Percentiles rank a stretch among this genome's conserved stretches.
Conservation (phyloP, 2,113 vertebrate genomes). For the Embiotoca jacksoni region DNA sequence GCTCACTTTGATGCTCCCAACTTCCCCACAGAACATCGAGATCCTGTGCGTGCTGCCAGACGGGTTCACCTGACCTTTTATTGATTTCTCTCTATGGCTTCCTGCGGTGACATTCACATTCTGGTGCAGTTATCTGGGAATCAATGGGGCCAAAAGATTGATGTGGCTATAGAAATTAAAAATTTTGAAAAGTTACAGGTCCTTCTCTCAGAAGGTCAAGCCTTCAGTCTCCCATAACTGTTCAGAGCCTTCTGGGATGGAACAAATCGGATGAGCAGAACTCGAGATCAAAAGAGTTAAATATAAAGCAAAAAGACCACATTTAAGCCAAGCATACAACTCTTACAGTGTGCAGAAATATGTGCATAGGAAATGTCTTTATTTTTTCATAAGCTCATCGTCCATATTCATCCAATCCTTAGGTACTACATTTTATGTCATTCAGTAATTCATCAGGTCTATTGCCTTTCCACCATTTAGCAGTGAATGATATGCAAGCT, state of each 20-base stretch:
- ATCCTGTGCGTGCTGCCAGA: constrained; percentile 64
- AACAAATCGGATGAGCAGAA: constrained; percentile 19
- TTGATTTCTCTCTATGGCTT: constrained; percentile 83
- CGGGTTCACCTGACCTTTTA: constrained; percentile 83
- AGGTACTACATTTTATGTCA: constrained; percentile 32
- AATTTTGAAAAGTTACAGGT: constrained; percentile 76
- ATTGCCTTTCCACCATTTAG: constrained; percentile 67
- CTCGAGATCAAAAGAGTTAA: background rate
- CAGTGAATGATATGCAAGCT: constrained; percentile 75
- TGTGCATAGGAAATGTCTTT: background rate
- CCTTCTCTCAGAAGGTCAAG: constrained; percentile 70
- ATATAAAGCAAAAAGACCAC: constrained; percentile 24
- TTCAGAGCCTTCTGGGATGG: constrained; percentile 15
- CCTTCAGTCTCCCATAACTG: constrained; percentile 27
- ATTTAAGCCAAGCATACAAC: constrained; percentile 2
- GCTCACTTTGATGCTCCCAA: constrained; percentile 82
- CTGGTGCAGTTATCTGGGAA: constrained; percentile 77
- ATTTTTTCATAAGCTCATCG: constrained; percentile 5
- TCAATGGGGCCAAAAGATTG: constrained; percentile 83
- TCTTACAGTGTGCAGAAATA: background rate
- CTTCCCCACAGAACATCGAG: constrained; percentile 56
- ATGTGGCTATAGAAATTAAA: constrained; percentile 80
- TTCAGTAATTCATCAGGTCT: constrained; percentile 56
- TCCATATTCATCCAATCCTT: background rate
- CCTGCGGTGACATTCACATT: constrained; percentile 87